phyloP scores from a whole-genome alignment of 2,888 invertebrate genomes.

The Apantesis nais region DNA sequence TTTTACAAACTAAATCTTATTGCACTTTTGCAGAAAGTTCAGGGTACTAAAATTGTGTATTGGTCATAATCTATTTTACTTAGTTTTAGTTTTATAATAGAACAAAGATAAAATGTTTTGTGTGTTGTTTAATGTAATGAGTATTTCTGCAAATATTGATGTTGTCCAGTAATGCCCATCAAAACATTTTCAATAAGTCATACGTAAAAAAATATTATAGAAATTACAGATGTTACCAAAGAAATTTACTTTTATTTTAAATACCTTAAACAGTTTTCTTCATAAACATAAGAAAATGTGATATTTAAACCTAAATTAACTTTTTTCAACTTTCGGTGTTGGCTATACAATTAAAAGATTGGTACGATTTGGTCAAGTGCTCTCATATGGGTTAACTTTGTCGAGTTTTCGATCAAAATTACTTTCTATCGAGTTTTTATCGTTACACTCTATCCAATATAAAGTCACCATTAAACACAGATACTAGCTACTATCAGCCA shows the following conservation, averaged over 20 bases:
- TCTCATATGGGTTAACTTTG: constrained; percentile 20
- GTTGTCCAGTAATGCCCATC: too few species aligned
- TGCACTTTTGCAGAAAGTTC: not conserved
- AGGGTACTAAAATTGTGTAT: not conserved
- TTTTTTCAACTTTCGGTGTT: not conserved
- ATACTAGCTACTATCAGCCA: constrained; percentile 42
- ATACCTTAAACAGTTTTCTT: not conserved
- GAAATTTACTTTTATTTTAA: not conserved
- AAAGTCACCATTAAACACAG: constrained; percentile 43
- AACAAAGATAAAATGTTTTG: too few species aligned
- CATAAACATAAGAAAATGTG: too few species aligned
- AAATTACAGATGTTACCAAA: not conserved
- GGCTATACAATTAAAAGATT: constrained; percentile 36
- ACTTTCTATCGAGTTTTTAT: constrained; percentile 47
- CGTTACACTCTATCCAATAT: constrained; percentile 35
- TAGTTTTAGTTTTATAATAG: too few species aligned
- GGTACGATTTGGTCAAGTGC: constrained; percentile 21
- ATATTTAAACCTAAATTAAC: too few species aligned
- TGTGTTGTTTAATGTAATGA: too few species aligned
- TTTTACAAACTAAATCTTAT: not conserved
- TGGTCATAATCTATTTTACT: not conserved
- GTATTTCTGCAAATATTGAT: too few species aligned
- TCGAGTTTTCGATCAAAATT: constrained; percentile 25
- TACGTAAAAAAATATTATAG: not conserved
- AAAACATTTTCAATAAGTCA: not conserved